Evolutionary conservation across 2,797 vertebrate genomes (phyloP).

Genomic region (Mionectes olivaceus): DNA sequence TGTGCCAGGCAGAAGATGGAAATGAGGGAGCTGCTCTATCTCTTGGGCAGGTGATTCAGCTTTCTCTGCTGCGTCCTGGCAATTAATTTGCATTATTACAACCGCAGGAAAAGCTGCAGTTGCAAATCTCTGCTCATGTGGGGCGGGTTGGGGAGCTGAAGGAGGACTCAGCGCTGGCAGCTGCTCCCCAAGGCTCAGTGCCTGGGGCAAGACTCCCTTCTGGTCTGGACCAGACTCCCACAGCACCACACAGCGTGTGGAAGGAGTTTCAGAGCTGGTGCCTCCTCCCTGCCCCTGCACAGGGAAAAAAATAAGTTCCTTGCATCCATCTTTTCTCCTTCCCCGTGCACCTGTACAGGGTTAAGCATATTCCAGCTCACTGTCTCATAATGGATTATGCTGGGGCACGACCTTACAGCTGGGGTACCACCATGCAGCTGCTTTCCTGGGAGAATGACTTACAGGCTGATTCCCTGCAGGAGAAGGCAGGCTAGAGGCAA

Average conservation of each 20-base stretch:
- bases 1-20: background rate
- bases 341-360: background rate
- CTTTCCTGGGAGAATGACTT: background rate
- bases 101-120: background rate
- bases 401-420: background rate
- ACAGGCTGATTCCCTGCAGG: background rate
- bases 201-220: background rate
- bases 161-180: background rate
- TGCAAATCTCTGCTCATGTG: background rate
- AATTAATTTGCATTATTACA: slow-evolving; percentile 10
- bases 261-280: background rate
- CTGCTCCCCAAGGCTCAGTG: background rate
- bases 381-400: background rate
- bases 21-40: background rate
- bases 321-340: background rate
- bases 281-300: background rate
- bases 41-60: background rate
- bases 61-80: background rate
- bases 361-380: background rate
- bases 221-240: background rate
- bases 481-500: background rate
- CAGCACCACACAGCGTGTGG: background rate
- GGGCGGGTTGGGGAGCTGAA: background rate
- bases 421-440: background rate
- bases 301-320: background rate